A percentile compares a stretch with the other conserved stretches of the same genome.
Conservation (phyloP, 2,797 vertebrate genomes). For the Mustela erminea region DNA sequence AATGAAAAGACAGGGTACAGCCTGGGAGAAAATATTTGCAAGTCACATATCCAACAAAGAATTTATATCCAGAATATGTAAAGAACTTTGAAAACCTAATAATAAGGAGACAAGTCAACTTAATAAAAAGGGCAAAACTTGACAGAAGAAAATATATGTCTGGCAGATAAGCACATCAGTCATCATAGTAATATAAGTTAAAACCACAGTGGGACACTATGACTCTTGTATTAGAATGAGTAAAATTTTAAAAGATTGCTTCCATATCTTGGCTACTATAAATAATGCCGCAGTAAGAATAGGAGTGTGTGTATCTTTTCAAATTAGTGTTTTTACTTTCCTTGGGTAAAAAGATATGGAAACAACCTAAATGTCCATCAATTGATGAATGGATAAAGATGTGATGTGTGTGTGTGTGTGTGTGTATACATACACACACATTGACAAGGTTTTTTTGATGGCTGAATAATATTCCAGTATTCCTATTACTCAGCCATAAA, state of each 20-base stretch:
- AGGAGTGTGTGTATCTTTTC: not conserved
- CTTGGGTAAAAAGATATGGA: not conserved
- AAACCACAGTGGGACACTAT: not conserved
- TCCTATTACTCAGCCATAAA: not conserved
- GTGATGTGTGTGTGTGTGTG: not conserved
- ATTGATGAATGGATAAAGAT: not conserved
- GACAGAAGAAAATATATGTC: not conserved
- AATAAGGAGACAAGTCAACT: not conserved
- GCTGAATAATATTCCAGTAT: not conserved
- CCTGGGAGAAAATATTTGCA: not conserved
- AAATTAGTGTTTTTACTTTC: not conserved
- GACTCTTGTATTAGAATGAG: not conserved
- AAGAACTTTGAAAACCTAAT: not conserved
- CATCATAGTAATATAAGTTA: not conserved
- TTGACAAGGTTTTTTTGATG: not conserved
- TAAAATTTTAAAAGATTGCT: not conserved
- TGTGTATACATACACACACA: not conserved
- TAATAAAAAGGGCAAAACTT: not conserved
- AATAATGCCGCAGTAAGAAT: not conserved
- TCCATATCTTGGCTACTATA: not conserved
- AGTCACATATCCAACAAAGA: not conserved
- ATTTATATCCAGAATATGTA: not conserved
- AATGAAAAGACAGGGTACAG: not conserved
- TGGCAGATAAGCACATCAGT: not conserved
- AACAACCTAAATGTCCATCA: not conserved